Base-by-base conservation (phyloP, 2,888 invertebrate species). In the Ferdinandea cuprea region DNA sequence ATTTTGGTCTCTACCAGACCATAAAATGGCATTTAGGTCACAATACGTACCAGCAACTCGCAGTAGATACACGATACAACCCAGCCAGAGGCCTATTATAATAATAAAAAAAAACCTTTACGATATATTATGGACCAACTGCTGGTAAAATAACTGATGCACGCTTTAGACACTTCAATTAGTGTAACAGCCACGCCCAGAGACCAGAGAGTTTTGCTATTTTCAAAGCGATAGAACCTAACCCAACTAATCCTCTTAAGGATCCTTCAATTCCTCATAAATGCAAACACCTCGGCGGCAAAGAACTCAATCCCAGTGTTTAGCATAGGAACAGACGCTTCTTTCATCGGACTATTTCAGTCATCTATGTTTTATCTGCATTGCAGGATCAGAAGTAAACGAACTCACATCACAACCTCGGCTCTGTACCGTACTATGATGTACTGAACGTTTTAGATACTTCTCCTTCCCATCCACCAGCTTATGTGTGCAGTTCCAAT, bases 161-260 rank as follows among this genome's bases (percentile, higher is more conserved):
- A 50, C 48, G 48, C 52, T 44, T 58, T 50, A 63, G 63, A 65
- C 13, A 69, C 74, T 80, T 81, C 80, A 81, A 81, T 81, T 81
- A 81, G 80, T 81, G 80, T 65, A 40, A 81, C 80, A 58, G 52
- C 76, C 71, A 74, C 63, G 40, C 80, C 80, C 76, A 58, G 35
- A 7, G 35, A 59, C 80, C 76, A 58, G 35, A 7, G 35, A 59
- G 30, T 42, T 35, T 19, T 69, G 35, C 44, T 1, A 32, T 58
- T 48, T 61, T 48, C 61, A 73, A 68, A 56, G 42, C 13, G 9
- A 54, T n/a, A 56, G 40, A 65, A 71, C 71, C 66, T 83, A 72
- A 63, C 59, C 56, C 77, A 78, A 72, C 81, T 83, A 83, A 83
- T 83, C 71, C 77, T 42, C 66, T 77, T 61, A 83, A 77, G 61